A percentile compares a stretch with the other conserved stretches of the same genome.
phyloP scores from a whole-genome alignment of 2,888 invertebrate genomes.

The Thymelicus lineola region DNA sequence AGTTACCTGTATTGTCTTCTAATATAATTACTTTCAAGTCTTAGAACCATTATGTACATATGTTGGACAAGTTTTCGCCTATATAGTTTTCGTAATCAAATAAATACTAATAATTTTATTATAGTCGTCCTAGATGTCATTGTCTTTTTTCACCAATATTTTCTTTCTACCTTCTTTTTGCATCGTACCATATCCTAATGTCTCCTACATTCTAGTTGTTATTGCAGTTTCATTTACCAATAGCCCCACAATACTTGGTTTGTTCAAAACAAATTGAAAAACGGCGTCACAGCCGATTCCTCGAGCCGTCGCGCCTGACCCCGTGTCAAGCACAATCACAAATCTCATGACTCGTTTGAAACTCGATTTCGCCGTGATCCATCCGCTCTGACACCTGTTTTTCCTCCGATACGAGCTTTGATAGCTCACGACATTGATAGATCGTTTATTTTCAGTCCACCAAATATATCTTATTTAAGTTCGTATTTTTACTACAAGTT shows the following conservation, averaged over 20 bases:
- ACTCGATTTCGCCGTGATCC: conserved; percentile 58
- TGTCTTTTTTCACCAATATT: no score
- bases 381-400: conserved; percentile 63
- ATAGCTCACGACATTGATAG: conserved; percentile 68
- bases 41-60: no score
- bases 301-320: conserved; percentile 8
- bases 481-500: neutral
- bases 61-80: no score
- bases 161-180: no score
- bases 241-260: neutral
- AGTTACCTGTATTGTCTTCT: no score
- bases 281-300: neutral
- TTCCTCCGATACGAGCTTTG: conserved; percentile 61
- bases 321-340: conserved; percentile 48
- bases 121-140: no score
- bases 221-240: no score
- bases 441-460: conserved; percentile 44
- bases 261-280: neutral
- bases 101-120: no score
- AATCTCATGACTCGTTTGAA: conserved; percentile 56
- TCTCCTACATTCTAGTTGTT: no score
- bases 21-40: no score
- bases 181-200: no score
- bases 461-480: neutral
- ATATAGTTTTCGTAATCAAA: no score